Base-by-base conservation (phyloP, 2,113 vertebrate species). In the Cervus canadensis region DNA sequence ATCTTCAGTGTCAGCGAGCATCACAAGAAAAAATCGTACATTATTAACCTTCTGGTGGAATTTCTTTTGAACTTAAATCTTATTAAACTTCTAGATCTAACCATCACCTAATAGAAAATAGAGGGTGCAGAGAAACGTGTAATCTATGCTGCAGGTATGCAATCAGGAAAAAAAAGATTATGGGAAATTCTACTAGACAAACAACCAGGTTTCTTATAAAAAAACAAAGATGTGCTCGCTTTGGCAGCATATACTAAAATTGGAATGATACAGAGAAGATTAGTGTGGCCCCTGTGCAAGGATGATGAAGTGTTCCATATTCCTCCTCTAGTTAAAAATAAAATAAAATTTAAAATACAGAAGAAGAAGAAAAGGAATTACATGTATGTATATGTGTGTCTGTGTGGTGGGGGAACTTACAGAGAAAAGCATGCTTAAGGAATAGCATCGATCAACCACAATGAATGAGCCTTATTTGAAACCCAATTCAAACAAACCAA, bases 21-120 rank as follows among this genome's bases (percentile, higher is more conserved):
- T 96, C 71, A 62, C 33, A 57, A 89, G 89, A 48, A n/a, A 71
- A 40, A 71, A 89, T 52, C 78, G 71, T 92, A 56, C 36, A 82
- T 67, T 95, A 62, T 91, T 96, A 87, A 93, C 56, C 0, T 54
- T 52, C 48, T 89, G 50, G 50, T 74, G 60, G 79, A 83, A 95
- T 95, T 93, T 97, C 84, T 62, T 91, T 89, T 48, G 56, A 97
- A 95, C 43, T 74, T 94, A 93, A 92, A 87, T 93, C 67, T 96
- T 50, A 93, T 95, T 93, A 94, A 89, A 57, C 62, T 59, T 89
- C 26, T 76, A 91, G 59, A 36, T 62, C 26, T 89, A 93, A 71
- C 78, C 4, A 26, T 88, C 23, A 83, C 43, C 91, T 89, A 59
- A 48, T 11, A 88, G 64, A 78, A 93, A 67, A 82, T 30, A 85